Conservation (phyloP, 2,797 vertebrate genomes). For the Astyanax mexicanus region DNA sequence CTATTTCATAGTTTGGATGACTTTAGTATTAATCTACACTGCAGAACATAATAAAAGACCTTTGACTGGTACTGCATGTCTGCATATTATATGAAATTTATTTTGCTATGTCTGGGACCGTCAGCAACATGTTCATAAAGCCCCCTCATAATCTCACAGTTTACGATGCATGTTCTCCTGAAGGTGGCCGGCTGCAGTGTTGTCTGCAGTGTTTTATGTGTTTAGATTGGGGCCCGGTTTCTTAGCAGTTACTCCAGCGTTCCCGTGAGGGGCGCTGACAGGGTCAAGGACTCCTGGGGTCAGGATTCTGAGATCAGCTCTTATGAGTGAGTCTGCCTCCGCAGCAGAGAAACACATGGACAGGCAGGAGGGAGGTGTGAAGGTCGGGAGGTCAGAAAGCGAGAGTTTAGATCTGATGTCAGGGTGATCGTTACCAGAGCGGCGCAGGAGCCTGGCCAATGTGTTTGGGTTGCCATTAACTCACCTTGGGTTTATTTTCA, state of each 20-base stretch:
- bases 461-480: slow-evolving; percentile 79
- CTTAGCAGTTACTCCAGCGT: slow-evolving; percentile 54
- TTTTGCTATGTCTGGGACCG: neutral
- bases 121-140: slow-evolving; percentile 10
- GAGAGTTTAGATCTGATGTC: slow-evolving; percentile 76
- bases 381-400: slow-evolving; percentile 72
- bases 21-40: no score
- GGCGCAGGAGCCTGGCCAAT: slow-evolving; percentile 68
- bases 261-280: slow-evolving; percentile 72
- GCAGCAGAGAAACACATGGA: slow-evolving; percentile 50
- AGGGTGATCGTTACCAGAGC: slow-evolving; percentile 75
- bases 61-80: no score
- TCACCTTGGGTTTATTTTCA: slow-evolving; percentile 75
- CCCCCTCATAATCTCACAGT: neutral
- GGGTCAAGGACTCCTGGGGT: slow-evolving; percentile 63
- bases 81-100: neutral
- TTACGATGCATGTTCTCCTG: slow-evolving; percentile 29
- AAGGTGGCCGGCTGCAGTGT: slow-evolving; percentile 32
- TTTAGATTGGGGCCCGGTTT: slow-evolving; percentile 56
- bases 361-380: slow-evolving; percentile 58
- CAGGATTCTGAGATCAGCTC: slow-evolving; percentile 75
- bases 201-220: slow-evolving; percentile 49
- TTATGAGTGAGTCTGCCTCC: slow-evolving; percentile 60
- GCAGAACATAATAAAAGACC: no score
- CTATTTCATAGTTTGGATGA: no score